Conservation (phyloP, 2,797 vertebrate species). For the Mallotus villosus region DNA sequence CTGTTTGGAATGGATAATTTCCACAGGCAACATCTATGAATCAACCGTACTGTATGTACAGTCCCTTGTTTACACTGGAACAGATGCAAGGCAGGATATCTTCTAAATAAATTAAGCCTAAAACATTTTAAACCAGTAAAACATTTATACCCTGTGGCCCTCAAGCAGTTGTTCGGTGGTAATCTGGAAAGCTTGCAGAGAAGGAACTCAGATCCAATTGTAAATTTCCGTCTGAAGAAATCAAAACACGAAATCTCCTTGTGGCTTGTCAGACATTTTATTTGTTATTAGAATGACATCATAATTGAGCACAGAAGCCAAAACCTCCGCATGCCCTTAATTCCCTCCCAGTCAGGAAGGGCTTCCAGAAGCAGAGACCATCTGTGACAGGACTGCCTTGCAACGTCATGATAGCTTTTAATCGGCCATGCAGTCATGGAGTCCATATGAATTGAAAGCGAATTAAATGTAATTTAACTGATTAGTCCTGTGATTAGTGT, state of each 20-base stretch:
- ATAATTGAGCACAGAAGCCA: constrained; percentile 1
- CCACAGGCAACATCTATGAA: background rate
- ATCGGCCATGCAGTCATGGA: too few species aligned
- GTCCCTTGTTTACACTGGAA: constrained; percentile 5
- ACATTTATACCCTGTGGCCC: constrained; percentile 14
- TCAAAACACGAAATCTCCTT: constrained; percentile 23
- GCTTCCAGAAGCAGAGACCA: too few species aligned
- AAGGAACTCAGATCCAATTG: constrained; percentile 23
- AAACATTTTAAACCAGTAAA: constrained; percentile 14
- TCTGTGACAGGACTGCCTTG: too few species aligned
- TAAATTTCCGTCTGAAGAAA: constrained; percentile 28
- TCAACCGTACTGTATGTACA: background rate
- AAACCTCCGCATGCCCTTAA: background rate
- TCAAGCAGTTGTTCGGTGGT: constrained; percentile 31
- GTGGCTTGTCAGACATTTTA: constrained; percentile 39
- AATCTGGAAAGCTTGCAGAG: constrained; percentile 20
- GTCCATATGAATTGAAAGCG: too few species aligned
- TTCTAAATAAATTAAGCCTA: background rate
- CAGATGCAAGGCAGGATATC: constrained; percentile 22
- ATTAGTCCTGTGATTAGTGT: too few species aligned
- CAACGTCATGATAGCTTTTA: too few species aligned
- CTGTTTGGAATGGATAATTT: background rate
- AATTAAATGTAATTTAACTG: too few species aligned
- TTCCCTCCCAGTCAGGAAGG: too few species aligned
- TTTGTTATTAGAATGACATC: constrained; percentile 36